Percentiles rank a stretch among this genome's conserved stretches.
Conservation (phyloP, 2,797 vertebrate species). For the Tokudaia tokunoshimensis region DNA sequence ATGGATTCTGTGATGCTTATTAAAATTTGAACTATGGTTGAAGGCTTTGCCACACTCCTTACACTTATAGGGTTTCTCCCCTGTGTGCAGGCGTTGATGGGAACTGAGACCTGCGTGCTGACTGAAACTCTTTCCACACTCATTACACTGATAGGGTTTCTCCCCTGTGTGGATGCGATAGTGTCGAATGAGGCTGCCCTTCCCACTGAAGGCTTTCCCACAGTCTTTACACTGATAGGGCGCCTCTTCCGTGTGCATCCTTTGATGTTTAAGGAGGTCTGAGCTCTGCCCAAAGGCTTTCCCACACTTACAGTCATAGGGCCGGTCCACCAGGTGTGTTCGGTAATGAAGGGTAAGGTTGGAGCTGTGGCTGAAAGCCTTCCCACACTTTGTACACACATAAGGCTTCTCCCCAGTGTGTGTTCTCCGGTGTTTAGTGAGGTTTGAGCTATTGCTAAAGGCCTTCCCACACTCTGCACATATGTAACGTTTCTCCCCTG, state of each 20-base stretch:
- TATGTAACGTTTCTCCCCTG: constrained; percentile 83
- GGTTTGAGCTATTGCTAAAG: constrained; percentile 84
- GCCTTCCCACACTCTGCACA: constrained; percentile 85
- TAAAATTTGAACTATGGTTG: constrained; percentile 85
- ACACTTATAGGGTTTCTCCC: constrained; percentile 84
- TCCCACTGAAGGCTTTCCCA: constrained; percentile 85
- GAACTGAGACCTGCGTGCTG: constrained; percentile 84
- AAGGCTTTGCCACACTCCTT: constrained; percentile 85
- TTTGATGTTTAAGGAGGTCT: constrained; percentile 85
- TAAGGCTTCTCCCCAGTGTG: constrained; percentile 77
- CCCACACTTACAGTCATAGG: constrained; percentile 84
- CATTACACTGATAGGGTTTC: constrained; percentile 82
- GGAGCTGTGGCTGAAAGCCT: constrained; percentile 81
- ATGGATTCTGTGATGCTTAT: constrained; percentile 86
- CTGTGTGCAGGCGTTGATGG: constrained; percentile 85
- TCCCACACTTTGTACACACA: constrained; percentile 80
- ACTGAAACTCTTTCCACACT: constrained; percentile 82
- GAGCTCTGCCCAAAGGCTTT: constrained; percentile 85
- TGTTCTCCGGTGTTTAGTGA: constrained; percentile 79
- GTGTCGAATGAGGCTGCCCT: constrained; percentile 85
- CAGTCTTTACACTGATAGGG: constrained; percentile 86
- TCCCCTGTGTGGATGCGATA: constrained; percentile 85
- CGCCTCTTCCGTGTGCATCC: constrained; percentile 83
- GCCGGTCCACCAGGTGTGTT: constrained; percentile 83
- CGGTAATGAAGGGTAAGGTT: constrained; percentile 84